phyloP scores from a whole-genome alignment of 1,140 invertebrate species.

The Elysia chlorotica region DNA sequence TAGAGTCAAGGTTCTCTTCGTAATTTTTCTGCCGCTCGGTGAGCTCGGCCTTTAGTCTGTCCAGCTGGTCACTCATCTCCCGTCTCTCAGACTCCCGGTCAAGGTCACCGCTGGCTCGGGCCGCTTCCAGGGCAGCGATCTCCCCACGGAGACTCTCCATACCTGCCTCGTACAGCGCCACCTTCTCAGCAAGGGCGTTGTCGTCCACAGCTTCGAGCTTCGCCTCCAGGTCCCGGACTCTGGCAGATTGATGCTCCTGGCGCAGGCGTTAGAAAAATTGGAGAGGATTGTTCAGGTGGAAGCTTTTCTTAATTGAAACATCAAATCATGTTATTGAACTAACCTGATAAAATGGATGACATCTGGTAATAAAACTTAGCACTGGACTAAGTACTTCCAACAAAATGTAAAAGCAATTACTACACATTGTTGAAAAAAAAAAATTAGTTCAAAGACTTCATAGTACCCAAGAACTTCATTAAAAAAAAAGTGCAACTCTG shows the following conservation, averaged over 20 bases:
- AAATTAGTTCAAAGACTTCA: too few relatives aligned
- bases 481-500: too few relatives aligned
- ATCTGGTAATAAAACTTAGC: too few relatives aligned
- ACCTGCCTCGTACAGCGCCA: conserved; percentile 9
- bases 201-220: not conserved
- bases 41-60: conserved; percentile 51
- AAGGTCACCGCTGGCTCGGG: conserved; percentile 18
- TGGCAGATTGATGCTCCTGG: not conserved
- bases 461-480: too few relatives aligned
- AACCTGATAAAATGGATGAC: too few relatives aligned
- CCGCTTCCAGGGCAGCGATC: conserved; percentile 7
- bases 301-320: not conserved
- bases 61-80: conserved; percentile 26
- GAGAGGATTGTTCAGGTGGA: not conserved
- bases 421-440: too few relatives aligned
- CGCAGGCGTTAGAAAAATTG: not conserved
- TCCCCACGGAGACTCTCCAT: not conserved
- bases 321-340: too few relatives aligned
- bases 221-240: not conserved
- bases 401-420: too few relatives aligned
- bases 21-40: conserved; percentile 48
- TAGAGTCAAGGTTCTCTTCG: conserved; percentile 50
- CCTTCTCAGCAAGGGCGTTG: conserved; percentile 5
- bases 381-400: not conserved
- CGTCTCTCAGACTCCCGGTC: conserved; percentile 25